Evolutionary conservation across 2,888 invertebrate species (phyloP), one percentile per base, ranked within the genome.

Genomic region (Micoletzkya japonica): DNA sequence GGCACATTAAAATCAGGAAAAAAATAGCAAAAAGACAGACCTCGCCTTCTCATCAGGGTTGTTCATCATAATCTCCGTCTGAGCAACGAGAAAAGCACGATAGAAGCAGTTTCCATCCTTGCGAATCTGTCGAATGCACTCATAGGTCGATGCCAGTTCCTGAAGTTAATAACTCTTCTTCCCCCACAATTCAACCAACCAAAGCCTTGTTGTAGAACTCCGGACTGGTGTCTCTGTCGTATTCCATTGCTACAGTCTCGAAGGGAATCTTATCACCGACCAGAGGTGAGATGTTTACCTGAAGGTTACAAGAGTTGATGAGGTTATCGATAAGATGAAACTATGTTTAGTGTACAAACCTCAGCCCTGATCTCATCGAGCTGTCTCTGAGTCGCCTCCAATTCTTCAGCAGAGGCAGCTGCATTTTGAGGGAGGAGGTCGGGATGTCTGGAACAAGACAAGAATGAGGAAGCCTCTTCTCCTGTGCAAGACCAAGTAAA

Each of bases 101-200:
- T 82, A 83, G 70, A 80, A 83, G 68, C 83, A 83, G 72, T 83
- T 83, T 24, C 83, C 83, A 70, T 83, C 83, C 28, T 84, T 79
- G 6, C 83, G 77, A 50, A 84, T 80, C 28, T 71, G 71, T 0
- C 83, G 78, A 24, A 83, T 75, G 63, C 77, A 70, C 14, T 71
- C 70, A 71, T 83, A 83, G 28, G 57, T 64, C 32, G 74, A 68
- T 10, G 72, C 68, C 26, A 78, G 66, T 26, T 76, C 76, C 34
- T 73, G 54, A 83, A 30, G 49, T 64, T 28, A 73, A 66, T 7
- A 70, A 54, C 26, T 74, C 59, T 28, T 73, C 73, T 24, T 73
- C 10, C 17, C 63, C n/a, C 10, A 7, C 14, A 44, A 30, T 7
- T 17, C 20, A 56, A 70, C 69, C 30, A 4, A 73, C 70, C 26